Evolutionary conservation across 64 coral and sea anemone genomes (phyloP), one percentile per base, ranked within the genome.

Genomic region (Montipora efflorescens): DNA sequence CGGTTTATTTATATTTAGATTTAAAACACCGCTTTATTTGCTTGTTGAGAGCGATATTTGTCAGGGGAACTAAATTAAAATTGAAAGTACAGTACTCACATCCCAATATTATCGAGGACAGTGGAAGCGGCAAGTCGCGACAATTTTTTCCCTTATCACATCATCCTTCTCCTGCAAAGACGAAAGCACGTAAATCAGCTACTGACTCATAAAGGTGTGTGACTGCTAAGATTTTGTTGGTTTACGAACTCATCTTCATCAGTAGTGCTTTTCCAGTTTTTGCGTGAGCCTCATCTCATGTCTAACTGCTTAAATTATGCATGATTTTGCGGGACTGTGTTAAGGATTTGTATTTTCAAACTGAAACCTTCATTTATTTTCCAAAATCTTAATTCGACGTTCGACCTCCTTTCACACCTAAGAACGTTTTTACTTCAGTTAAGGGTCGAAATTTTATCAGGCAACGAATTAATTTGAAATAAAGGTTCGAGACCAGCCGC

Each of bases 21-120:
- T 67, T 47, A 67, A 84, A 84, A 84, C 81, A 84, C 59, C 59
- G 81, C 81, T 84, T 84, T 84, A 84, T 84, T 84, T 84, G 81
- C 36, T 47, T 47, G 36, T 25, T 25, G 81, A 46, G 59, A 84
- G 81, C 12, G 81, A 84, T 84, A 84, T 84, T 84, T 64, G 58
- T 67, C 58, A 19, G 59, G 58, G 47, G 59, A 84, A 84, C 59
- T 84, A 84, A 67, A 84, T 84, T 84, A 84, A 84, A 84, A 47
- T 84, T 84, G 81, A 84, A 84, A 84, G 58, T 84, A 43, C 28
- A 67, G 36, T 3, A 36, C 59, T 47, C 28, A 67, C 23, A 5
- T 67, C 81, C 12, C 18, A 84, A 84, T 67, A 84, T 67, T 12
- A 67, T 46, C 81, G 21, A 67, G 28, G 15, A 19, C 3, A 1